A percentile compares a stretch with the other conserved stretches of the same genome.
These are phyloP conservation scores for Drosophila tsacasi DNA, from an alignment of 1,140 invertebrate species.

Conservation along the genomic window DNA sequence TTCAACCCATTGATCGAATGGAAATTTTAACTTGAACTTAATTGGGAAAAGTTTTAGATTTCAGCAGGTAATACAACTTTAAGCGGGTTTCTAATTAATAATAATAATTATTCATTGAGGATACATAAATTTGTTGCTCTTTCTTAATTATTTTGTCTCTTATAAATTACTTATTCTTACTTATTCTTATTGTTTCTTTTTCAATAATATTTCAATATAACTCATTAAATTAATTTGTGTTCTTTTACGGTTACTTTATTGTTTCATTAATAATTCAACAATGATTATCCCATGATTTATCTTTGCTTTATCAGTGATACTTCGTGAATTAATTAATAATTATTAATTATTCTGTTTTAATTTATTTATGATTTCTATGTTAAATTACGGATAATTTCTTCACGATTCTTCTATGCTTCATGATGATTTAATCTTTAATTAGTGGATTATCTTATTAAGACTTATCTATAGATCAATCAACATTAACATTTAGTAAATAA, in stretches of 20 bases:
- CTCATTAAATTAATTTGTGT: neutral
- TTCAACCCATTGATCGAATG: conserved; percentile 6
- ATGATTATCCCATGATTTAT: neutral
- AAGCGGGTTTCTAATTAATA: too few relatives aligned
- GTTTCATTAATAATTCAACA: too few relatives aligned
- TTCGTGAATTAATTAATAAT: neutral
- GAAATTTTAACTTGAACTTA: conserved; percentile 13
- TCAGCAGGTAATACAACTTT: neutral
- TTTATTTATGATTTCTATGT: neutral
- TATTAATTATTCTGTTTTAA: neutral
- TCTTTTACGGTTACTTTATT: too few relatives aligned
- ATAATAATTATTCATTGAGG: too few relatives aligned
- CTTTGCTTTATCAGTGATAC: too few relatives aligned
- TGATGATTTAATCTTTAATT: neutral
- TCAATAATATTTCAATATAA: too few relatives aligned
- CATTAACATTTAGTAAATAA: neutral
- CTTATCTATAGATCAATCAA: neutral
- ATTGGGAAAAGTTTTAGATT: conserved; percentile 14
- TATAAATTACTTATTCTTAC: too few relatives aligned
- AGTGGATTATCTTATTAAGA: neutral
- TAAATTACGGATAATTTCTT: neutral
- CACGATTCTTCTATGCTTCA: neutral
- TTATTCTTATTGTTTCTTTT: too few relatives aligned
- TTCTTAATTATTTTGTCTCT: too few relatives aligned
- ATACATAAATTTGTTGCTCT: too few relatives aligned